Percentiles rank a stretch among this genome's conserved stretches.
phyloP scores from a whole-genome alignment of 2,113 vertebrate genomes.

The Ivindomyrus marchei region DNA sequence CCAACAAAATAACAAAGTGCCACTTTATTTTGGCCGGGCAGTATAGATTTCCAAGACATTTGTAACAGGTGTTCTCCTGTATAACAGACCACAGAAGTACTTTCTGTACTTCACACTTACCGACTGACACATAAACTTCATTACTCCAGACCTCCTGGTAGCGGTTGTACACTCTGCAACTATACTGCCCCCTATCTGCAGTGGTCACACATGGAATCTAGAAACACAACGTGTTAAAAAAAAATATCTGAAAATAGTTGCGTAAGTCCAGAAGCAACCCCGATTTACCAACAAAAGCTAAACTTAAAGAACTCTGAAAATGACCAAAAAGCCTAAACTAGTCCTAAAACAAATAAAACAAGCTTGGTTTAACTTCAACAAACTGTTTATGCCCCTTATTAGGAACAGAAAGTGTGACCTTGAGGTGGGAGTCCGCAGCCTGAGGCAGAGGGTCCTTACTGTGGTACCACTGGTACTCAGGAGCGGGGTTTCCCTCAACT shows the following conservation, averaged over 20 bases:
- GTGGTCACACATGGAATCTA: conserved; percentile 69
- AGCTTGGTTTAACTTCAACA: background rate
- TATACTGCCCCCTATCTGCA: conserved; percentile 66
- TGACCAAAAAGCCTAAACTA: background rate
- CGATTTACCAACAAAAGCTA: background rate
- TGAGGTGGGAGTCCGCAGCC: conserved; percentile 41
- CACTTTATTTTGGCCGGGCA: background rate
- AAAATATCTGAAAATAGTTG: conserved; percentile 35
- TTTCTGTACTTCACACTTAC: conserved; percentile 40
- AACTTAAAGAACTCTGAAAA: background rate
- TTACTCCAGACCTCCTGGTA: conserved; percentile 69
- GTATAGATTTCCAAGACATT: background rate
- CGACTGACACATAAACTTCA: conserved; percentile 57
- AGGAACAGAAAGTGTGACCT: conserved; percentile 44
- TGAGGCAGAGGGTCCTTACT: conserved; percentile 50
- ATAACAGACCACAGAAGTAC: background rate
- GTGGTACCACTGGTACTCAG: conserved; percentile 76
- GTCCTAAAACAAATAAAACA: background rate
- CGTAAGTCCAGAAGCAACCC: background rate
- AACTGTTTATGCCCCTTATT: background rate
- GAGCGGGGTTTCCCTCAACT: conserved; percentile 63
- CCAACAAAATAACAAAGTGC: background rate
- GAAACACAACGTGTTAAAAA: background rate
- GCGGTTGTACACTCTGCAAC: conserved; percentile 66
- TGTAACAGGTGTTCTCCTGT: background rate